These are phyloP conservation scores for Synanceia verrucosa DNA, from an alignment of 2,797 vertebrate species.

Conservation along the genomic window DNA sequence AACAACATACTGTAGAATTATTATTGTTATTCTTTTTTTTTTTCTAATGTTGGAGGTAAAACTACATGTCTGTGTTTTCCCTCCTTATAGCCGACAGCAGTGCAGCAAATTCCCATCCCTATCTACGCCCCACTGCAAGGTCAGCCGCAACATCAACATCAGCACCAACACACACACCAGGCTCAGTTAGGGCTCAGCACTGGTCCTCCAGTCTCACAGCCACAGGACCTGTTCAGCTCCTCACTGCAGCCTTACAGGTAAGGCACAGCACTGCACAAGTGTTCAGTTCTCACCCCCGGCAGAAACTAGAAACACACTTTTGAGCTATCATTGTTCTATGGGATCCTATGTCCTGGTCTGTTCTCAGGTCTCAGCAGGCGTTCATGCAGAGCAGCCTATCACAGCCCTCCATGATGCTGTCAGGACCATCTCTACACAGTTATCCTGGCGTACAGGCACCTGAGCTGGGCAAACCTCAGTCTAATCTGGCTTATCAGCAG, in stretches of 20 bases:
- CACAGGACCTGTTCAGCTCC: slow-evolving; percentile 95
- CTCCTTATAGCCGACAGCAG: slow-evolving; percentile 86
- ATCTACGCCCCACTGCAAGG: slow-evolving; percentile 97
- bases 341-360: not conserved
- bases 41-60: not conserved
- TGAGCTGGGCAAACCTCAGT: slow-evolving; percentile 96
- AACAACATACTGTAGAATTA: not conserved
- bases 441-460: slow-evolving; percentile 93
- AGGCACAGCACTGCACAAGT: not conserved
- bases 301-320: not conserved
- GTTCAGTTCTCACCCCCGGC: not conserved
- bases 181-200: slow-evolving; percentile 91
- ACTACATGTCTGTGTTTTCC: not conserved
- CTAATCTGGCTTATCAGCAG: slow-evolving; percentile 94
- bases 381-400: slow-evolving; percentile 97
- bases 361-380: slow-evolving; percentile 93
- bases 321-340: not conserved
- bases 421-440: slow-evolving; percentile 94
- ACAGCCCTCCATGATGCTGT: slow-evolving; percentile 95
- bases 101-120: slow-evolving; percentile 98
- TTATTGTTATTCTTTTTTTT: too few species aligned
- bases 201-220: slow-evolving; percentile 94
- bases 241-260: slow-evolving; percentile 96
- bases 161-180: slow-evolving; percentile 88
- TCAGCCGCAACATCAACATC: slow-evolving; percentile 88